Percentiles rank a stretch among this genome's conserved stretches.
Conservation (phyloP, 92 coral and sea anemone genomes). For the Bergia sp. region DNA sequence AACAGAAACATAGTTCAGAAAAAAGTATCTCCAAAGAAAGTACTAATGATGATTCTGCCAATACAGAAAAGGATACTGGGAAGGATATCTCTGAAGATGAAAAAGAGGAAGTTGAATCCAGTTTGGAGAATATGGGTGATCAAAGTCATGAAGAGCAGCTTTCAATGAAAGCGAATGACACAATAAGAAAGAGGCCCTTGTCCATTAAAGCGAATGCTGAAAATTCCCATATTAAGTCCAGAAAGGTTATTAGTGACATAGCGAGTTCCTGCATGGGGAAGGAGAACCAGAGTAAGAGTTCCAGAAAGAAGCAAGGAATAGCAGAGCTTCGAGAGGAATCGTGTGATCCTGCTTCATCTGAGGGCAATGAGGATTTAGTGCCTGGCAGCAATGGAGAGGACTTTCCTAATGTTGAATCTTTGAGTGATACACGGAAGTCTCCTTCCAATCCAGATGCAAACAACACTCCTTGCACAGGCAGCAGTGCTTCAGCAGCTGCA, state of each 20-base stretch:
- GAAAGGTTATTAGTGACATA: neutral
- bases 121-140: neutral
- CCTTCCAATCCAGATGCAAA: neutral
- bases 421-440: neutral
- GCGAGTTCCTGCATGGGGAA: neutral
- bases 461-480: slow-evolving; percentile 5
- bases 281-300: neutral
- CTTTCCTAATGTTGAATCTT: neutral
- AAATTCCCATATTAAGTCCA: neutral
- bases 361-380: neutral
- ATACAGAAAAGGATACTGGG: slow-evolving; percentile 11
- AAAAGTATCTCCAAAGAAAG: slow-evolving; percentile 18
- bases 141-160: neutral
- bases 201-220: neutral
- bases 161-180: neutral
- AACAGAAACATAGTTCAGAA: neutral
- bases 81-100: neutral
- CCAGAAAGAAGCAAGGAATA: neutral
- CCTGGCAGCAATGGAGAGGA: neutral
- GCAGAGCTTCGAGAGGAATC: neutral
- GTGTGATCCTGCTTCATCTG: neutral
- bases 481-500: slow-evolving; percentile 15
- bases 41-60: neutral
- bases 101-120: neutral
- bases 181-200: slow-evolving; percentile 23